These are phyloP conservation scores for Cerceris rybyensis DNA, from an alignment of 2,888 invertebrate genomes.

Conservation along the genomic window DNA sequence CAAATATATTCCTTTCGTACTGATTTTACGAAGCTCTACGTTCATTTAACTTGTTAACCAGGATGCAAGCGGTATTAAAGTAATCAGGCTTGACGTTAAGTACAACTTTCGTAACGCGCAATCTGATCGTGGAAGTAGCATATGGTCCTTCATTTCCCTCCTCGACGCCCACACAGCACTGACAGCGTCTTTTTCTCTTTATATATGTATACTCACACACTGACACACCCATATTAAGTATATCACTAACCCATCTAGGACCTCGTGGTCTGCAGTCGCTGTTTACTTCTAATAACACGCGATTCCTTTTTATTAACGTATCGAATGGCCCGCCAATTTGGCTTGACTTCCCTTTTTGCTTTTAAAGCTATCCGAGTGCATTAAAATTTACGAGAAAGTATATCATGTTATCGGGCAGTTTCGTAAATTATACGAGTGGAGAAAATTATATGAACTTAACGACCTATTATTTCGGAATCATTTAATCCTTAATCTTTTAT, in stretches of 20 bases:
- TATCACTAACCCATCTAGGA: conserved; percentile 52
- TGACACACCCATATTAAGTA: conserved; percentile 57
- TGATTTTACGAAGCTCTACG: too few species aligned
- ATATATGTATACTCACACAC: conserved; percentile 54
- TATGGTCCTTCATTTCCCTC: conserved; percentile 32
- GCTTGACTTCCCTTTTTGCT: not conserved
- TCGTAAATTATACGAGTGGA: conserved; percentile 3
- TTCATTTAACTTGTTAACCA: too few species aligned
- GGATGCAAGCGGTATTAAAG: conserved; percentile 15
- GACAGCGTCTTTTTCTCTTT: conserved; percentile 47
- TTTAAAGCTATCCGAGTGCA: not conserved
- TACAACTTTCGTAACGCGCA: conserved; percentile 20
- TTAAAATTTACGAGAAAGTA: not conserved
- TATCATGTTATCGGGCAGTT: not conserved
- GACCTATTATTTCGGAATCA: not conserved
- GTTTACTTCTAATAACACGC: conserved; percentile 45
- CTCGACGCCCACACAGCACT: conserved; percentile 54
- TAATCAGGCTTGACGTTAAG: conserved; percentile 34
- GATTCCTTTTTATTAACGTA: conserved; percentile 44
- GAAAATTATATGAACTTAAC: not conserved
- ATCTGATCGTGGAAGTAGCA: conserved; percentile 30
- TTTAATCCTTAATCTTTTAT: conserved; percentile 1
- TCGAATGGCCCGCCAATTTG: conserved; percentile 24
- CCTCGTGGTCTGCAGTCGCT: conserved; percentile 39
- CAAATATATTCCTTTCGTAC: not conserved